phyloP scores from a whole-genome alignment of 2,888 invertebrate species.

The Polydrusus pterygomalis region DNA sequence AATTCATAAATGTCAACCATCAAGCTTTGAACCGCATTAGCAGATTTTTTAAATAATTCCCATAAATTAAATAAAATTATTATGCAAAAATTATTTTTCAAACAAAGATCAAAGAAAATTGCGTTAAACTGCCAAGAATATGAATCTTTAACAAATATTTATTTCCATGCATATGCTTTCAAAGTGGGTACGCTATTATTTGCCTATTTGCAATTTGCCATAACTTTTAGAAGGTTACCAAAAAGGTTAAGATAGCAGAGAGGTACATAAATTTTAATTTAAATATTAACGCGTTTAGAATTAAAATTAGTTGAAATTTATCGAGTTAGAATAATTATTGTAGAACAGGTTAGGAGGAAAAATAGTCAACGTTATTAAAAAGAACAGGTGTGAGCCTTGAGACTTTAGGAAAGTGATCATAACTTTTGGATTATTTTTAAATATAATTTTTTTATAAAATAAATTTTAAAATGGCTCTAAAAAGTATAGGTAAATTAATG shows the following conservation, averaged over 20 bases:
- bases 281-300: constrained; percentile 22
- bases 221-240: constrained; percentile 29
- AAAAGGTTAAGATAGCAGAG: constrained; percentile 28
- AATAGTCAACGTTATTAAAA: neutral
- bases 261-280: constrained; percentile 18
- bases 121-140: constrained; percentile 2
- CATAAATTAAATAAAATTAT: neutral
- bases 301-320: constrained; percentile 14
- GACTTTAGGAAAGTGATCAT: neutral
- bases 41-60: neutral
- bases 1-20: too few relatives aligned
- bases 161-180: constrained; percentile 16
- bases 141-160: constrained; percentile 23
- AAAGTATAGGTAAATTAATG: too few relatives aligned
- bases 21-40: too few relatives aligned
- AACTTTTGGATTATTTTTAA: too few relatives aligned
- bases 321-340: constrained; percentile 1
- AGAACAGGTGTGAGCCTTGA: neutral
- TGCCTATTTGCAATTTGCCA: constrained; percentile 31
- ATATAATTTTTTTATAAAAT: too few relatives aligned
- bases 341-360: constrained; percentile 4
- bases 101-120: constrained; percentile 13
- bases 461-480: too few relatives aligned
- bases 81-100: neutral
- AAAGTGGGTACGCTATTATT: constrained; percentile 27